Base-by-base conservation (phyloP, 2,113 vertebrate species). In the Catharus fuscescens region DNA sequence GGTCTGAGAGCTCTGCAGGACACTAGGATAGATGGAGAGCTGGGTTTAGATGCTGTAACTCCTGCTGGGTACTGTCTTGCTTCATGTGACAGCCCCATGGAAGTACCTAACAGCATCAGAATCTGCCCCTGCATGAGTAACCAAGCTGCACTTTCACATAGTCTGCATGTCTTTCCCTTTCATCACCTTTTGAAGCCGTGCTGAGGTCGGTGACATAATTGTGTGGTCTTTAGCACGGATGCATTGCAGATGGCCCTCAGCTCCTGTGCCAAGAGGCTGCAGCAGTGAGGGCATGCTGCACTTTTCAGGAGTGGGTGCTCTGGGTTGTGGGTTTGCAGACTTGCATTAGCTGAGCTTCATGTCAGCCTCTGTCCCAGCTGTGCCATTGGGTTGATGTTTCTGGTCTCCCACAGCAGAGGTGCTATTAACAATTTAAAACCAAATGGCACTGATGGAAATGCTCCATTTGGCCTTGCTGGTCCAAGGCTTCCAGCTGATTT, bases 401-500 rank as follows among this genome's bases (percentile, higher is more conserved):
- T 85, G 86, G 34, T 86, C 13, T 93, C 92, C 78, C 59, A 42
- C 45, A 94, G 72, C 65, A 79, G 66, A 62, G 71, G 52, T 67
- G 16, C 82, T 64, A 26, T 20, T 65, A 95, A 60, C 47, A 77
- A 36, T 53, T 62, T 23, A 44, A 82, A 67, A 85, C 54, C 5
- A 6, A 74, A 71, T 23, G 50, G 16, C 24, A 50, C 54, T 40
- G 48, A 32, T 90, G 78, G 73, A 45, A 77, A 64, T 44, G 38
- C 34, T 91, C 50, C 32, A 23, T 70, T 85, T 86, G 80, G 44
- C 84, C 96, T 47, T 38, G 47, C 74, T 86, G 86, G 67, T 86
- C 69, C 88, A 80, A 91, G 74, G 79, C 72, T 94, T 88, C 56
- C 77, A 62, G 64, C 70, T 87, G 92, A 88, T 81, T 81, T 88